phyloP scores from a whole-genome alignment of 1,140 invertebrate genomes.

The Lasaia peninsularis region DNA sequence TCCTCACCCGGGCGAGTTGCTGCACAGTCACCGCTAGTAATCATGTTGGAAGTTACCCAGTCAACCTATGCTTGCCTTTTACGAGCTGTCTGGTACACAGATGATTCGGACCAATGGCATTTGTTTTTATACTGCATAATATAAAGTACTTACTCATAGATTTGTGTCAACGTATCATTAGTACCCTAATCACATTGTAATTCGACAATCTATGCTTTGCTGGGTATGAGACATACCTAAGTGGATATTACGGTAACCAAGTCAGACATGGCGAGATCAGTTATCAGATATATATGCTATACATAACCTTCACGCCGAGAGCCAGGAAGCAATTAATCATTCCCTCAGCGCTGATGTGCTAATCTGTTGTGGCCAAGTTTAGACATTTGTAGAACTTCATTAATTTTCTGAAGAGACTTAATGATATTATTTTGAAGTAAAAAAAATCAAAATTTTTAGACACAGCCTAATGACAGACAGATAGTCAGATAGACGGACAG shows the following conservation, averaged over 20 bases:
- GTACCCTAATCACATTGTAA: not conserved
- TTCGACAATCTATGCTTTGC: not conserved
- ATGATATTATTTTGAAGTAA: no score
- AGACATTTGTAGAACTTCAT: not conserved
- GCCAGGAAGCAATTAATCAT: conserved; percentile 28
- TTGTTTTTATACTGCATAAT: no score
- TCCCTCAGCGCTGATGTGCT: conserved; percentile 25
- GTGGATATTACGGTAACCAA: conserved; percentile 4
- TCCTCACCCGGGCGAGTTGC: no score
- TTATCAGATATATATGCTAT: conserved; percentile 26
- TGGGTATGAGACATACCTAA: not conserved
- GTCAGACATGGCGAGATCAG: conserved; percentile 21
- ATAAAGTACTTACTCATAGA: no score
- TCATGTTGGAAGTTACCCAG: no score
- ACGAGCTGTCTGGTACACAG: no score
- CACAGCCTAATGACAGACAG: no score
- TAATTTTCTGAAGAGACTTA: not conserved
- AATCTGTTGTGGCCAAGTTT: conserved; percentile 24
- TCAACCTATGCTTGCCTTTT: no score
- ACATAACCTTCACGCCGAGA: conserved; percentile 19
- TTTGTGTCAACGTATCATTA: not conserved
- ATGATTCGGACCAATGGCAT: no score
- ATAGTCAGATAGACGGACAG: no score
- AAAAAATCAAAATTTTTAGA: no score
- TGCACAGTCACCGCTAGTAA: no score